Conservation (phyloP, 2,797 vertebrate genomes). For the Acanthiza pusilla region DNA sequence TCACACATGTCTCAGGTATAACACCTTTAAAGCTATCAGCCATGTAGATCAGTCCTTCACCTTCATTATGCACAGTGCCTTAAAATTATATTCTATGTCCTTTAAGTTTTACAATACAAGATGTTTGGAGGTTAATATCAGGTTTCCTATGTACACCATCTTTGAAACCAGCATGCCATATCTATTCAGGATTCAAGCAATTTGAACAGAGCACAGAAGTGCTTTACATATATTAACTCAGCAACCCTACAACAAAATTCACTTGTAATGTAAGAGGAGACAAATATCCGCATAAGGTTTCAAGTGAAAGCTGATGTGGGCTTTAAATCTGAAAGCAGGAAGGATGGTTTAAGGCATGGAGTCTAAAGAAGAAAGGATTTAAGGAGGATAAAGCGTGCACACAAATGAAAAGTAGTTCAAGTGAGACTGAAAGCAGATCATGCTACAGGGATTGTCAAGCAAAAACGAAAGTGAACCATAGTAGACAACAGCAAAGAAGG, state of each 20-base stretch:
- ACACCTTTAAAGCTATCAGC: neutral
- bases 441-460: neutral
- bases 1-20: neutral
- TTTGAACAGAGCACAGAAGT: neutral
- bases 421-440: neutral
- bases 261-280: neutral
- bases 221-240: neutral
- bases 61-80: neutral
- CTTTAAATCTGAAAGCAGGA: neutral
- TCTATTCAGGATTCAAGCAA: neutral
- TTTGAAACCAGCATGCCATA: neutral
- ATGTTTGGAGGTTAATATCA: neutral
- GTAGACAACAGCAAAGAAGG: neutral
- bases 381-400: neutral
- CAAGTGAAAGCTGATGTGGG: neutral
- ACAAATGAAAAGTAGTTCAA: neutral
- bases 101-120: neutral
- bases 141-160: neutral
- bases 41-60: neutral
- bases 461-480: neutral
- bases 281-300: neutral
- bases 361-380: neutral
- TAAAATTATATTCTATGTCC: neutral
- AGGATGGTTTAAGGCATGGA: neutral
- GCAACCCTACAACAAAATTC: neutral